These are phyloP conservation scores for Leucosticte australis DNA, from an alignment of 2,113 vertebrate species.

Conservation along the genomic window DNA sequence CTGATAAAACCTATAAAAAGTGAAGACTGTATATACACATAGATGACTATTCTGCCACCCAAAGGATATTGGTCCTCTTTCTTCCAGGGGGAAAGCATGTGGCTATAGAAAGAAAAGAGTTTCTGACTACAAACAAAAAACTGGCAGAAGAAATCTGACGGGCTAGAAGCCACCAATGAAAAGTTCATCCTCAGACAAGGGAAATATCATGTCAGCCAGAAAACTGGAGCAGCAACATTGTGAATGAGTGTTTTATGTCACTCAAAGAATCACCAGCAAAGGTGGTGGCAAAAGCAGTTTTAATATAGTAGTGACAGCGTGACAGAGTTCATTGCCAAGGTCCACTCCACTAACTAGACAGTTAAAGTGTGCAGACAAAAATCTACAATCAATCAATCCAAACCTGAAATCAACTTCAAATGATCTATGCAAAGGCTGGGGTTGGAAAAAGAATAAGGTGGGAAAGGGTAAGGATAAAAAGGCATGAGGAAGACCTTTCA, in stretches of 20 bases:
- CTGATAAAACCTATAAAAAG: not conserved
- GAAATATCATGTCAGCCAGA: not conserved
- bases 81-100: not conserved
- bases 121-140: not conserved
- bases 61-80: not conserved
- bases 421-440: accelerated
- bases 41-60: not conserved
- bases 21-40: not conserved
- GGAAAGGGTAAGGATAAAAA: not conserved
- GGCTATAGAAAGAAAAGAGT: not conserved
- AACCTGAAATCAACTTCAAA: not conserved
- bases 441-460: not conserved
- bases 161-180: not conserved
- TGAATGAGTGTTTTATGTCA: not conserved
- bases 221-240: not conserved
- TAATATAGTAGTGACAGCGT: not conserved
- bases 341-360: not conserved
- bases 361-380: not conserved
- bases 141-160: not conserved
- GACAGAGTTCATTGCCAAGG: not conserved
- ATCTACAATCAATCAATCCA: not conserved
- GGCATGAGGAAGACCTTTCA: accelerated
- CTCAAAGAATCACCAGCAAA: not conserved
- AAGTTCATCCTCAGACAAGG: not conserved
- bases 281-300: not conserved